phyloP scores from a whole-genome alignment of 1,140 invertebrate genomes.

The Drosophila fuyamai region DNA sequence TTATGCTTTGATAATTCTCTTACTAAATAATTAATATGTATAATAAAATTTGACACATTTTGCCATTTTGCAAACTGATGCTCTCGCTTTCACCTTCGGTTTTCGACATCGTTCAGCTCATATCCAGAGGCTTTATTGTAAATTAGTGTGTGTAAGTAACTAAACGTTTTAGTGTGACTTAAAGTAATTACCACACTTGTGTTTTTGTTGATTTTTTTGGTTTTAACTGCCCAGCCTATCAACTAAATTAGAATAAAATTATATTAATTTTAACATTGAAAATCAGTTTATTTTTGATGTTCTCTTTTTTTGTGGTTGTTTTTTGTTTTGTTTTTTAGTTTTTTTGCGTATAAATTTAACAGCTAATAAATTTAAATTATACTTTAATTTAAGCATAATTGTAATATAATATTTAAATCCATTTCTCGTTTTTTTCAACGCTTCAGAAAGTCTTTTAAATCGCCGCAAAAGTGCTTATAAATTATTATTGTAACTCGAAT shows the following conservation, averaged over 20 bases:
- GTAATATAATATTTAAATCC: conserved; percentile 75
- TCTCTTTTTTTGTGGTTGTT: conserved; percentile 65
- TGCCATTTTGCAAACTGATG: conserved; percentile 42
- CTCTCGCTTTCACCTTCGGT: conserved; percentile 37
- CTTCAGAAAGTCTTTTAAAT: conserved; percentile 76
- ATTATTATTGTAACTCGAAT: conserved; percentile 74
- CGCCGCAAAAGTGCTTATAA: conserved; percentile 78
- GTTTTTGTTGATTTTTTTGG: conserved; percentile 50
- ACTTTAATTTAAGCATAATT: conserved; percentile 77
- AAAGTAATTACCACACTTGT: conserved; percentile 55
- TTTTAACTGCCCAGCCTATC: conserved; percentile 70
- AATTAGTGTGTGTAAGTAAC: conserved; percentile 35
- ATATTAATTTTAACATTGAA: conserved; percentile 80
- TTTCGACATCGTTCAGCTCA: conserved; percentile 42
- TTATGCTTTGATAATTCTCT: conserved; percentile 39
- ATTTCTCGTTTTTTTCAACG: conserved; percentile 57
- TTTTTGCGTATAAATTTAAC: conserved; percentile 81
- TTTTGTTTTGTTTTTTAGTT: conserved; percentile 48
- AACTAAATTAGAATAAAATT: conserved; percentile 73
- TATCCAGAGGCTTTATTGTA: conserved; percentile 27
- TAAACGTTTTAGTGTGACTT: conserved; percentile 46
- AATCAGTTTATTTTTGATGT: conserved; percentile 78
- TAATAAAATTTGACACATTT: conserved; percentile 76
- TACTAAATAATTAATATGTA: conserved; percentile 67
- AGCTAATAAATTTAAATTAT: conserved; percentile 82